Base-by-base conservation (phyloP, 1,140 invertebrate species). In the Cydia fagiglandana region DNA sequence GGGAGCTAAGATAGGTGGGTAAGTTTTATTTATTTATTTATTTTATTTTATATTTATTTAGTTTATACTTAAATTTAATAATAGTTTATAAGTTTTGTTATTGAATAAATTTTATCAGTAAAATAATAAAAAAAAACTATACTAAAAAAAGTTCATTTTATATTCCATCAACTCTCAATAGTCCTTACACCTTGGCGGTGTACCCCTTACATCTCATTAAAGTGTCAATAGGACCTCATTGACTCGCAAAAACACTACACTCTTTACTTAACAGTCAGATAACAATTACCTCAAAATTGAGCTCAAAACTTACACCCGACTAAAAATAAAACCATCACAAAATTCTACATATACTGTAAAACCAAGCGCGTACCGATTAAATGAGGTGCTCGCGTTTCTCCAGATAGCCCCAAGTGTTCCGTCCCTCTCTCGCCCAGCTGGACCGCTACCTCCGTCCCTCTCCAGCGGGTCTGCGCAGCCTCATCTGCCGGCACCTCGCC, bases 381-480 rank as follows among this genome's bases (percentile, higher is more conserved):
- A 93, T 89, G 90, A 91, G 91, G 88, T 93, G 90, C 91, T 88
- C 91, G 91, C 89, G 86, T 93, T 93, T 93, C 91, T 91, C 88
- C 88, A 88, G 90, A 91, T 92, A 91, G 88, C 85, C 89, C n/a
- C 56, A 24, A 61, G 85, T 85, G 86, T 79, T 79, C 78, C 73
- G 75, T 90, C 86, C 83, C 83, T 15, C 75, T 90, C 82, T 34
- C 79, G 78, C 89, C 28, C 64, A 76, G 20, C 12, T 24, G 66
- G 73, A 74, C 73, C 38, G 12, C 64, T 75, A 75, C 61, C 38
- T 53, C 73, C 53, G 68, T 88, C 87, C 81, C 86, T 66, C 75
- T 89, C 83, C 73, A 73, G 50, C 86, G 76, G 87, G 80, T 83
- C 81, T 89, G 85, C 88, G 85, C 88, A 90, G 89, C 86, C 88